A percentile compares a stretch with the other conserved stretches of the same genome.
phyloP scores from a whole-genome alignment of 1,140 invertebrate genomes.

The Megalopta genalis region DNA sequence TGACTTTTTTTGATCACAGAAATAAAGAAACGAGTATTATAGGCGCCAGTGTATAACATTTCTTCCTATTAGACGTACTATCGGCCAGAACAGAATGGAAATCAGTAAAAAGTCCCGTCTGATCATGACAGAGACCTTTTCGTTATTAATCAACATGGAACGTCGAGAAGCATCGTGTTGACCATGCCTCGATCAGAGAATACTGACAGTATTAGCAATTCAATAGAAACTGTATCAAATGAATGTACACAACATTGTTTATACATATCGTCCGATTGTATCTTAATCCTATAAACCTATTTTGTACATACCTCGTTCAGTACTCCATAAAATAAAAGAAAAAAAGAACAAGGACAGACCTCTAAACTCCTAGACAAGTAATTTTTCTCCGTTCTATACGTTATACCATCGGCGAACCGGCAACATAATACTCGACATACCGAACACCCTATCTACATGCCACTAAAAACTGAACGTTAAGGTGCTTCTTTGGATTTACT shows the following conservation, averaged over 20 bases:
- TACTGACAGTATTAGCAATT: slow-evolving; percentile 1
- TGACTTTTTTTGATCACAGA: neutral
- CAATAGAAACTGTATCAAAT: slow-evolving; percentile 27
- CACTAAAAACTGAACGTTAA: neutral
- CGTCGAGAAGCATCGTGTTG: no score
- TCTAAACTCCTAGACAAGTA: slow-evolving; percentile 2
- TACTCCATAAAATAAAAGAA: slow-evolving; percentile 1
- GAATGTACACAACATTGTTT: neutral
- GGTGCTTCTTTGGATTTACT: slow-evolving; percentile 7
- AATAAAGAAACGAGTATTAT: neutral
- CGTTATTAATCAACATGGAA: neutral
- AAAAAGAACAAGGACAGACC: no score
- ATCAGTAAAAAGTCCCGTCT: neutral
- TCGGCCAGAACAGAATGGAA: neutral
- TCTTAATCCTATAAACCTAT: slow-evolving; percentile 20
- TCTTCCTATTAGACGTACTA: neutral
- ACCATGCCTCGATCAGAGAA: neutral
- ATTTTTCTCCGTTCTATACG: neutral
- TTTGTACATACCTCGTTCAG: slow-evolving; percentile 10
- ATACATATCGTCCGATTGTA: slow-evolving; percentile 8
- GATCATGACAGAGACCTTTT: neutral
- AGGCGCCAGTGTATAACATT: neutral
- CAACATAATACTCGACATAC: neutral
- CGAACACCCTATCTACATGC: neutral
- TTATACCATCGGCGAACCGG: neutral